Conservation (phyloP, 2,888 invertebrate genomes). For the Gastracanthus pulcherrimus region DNA sequence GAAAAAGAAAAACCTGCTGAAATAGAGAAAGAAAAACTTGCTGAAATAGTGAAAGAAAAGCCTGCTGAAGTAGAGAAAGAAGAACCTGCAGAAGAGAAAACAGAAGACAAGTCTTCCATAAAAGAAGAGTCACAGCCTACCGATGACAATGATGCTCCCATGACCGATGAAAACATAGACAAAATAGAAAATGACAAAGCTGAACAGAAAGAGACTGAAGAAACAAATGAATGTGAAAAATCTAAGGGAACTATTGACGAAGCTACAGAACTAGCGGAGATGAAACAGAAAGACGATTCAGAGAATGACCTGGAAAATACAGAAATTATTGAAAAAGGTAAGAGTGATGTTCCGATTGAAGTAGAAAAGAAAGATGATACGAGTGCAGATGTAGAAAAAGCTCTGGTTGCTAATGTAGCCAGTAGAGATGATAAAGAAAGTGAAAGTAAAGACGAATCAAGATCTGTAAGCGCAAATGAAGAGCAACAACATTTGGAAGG, state of each 20-base stretch:
- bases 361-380: constrained; percentile 60
- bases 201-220: constrained; percentile 52
- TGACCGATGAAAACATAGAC: constrained; percentile 53
- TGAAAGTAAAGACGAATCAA: constrained; percentile 56
- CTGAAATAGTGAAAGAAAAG: constrained; percentile 57
- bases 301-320: constrained; percentile 29
- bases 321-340: constrained; percentile 41
- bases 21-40: constrained; percentile 73
- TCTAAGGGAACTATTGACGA: constrained; percentile 55
- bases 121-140: constrained; percentile 8
- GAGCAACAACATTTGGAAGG: constrained; percentile 53
- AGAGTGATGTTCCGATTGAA: constrained; percentile 57
- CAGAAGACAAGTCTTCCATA: constrained; percentile 5
- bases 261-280: constrained; percentile 58
- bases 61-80: constrained; percentile 44
- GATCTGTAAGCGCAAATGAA: constrained; percentile 48
- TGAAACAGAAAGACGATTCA: constrained; percentile 54
- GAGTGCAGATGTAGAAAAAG: constrained; percentile 59
- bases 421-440: constrained; percentile 57
- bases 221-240: constrained; percentile 21
- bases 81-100: constrained; percentile 42
- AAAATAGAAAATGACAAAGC: constrained; percentile 59
- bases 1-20: constrained; percentile 71
- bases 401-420: constrained; percentile 12
- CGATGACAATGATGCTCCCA: constrained; percentile 53